Percentiles rank a stretch among this genome's conserved stretches.
Evolutionary conservation across 2,797 vertebrate genomes (phyloP).

Genomic region (Squalus acanthias): DNA sequence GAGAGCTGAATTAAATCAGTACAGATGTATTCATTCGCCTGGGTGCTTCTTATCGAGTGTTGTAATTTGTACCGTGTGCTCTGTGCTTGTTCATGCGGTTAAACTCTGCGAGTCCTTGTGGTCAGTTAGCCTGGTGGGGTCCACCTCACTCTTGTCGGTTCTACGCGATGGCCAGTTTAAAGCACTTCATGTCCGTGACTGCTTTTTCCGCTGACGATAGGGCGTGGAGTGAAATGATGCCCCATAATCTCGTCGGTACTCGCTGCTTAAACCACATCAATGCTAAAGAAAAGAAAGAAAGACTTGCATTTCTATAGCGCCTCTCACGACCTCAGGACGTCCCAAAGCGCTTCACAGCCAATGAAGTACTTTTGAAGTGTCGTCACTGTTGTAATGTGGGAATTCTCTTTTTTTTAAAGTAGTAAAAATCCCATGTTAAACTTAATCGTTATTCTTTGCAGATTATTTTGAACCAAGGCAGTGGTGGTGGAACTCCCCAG

Average conservation of each 20-base stretch:
- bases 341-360: too few species aligned
- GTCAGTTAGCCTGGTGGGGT: background rate
- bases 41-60: background rate
- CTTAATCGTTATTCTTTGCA: background rate
- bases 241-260: background rate
- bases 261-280: background rate
- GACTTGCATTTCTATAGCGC: too few species aligned
- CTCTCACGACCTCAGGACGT: too few species aligned
- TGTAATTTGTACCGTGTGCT: background rate
- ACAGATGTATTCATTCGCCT: background rate
- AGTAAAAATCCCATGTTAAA: background rate
- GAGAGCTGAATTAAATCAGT: slow-evolving; percentile 8
- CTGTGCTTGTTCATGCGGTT: background rate
- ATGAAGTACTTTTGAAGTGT: too few species aligned
- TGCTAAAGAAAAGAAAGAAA: background rate
- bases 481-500: background rate
- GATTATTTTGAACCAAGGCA: background rate
- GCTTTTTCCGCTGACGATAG: background rate
- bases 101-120: background rate
- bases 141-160: background rate
- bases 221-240: background rate
- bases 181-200: background rate
- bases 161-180: background rate
- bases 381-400: too few species aligned
- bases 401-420: background rate